A percentile compares a stretch with the other conserved stretches of the same genome.
phyloP scores from a whole-genome alignment of 2,797 vertebrate species.

The Saxicola maurus region DNA sequence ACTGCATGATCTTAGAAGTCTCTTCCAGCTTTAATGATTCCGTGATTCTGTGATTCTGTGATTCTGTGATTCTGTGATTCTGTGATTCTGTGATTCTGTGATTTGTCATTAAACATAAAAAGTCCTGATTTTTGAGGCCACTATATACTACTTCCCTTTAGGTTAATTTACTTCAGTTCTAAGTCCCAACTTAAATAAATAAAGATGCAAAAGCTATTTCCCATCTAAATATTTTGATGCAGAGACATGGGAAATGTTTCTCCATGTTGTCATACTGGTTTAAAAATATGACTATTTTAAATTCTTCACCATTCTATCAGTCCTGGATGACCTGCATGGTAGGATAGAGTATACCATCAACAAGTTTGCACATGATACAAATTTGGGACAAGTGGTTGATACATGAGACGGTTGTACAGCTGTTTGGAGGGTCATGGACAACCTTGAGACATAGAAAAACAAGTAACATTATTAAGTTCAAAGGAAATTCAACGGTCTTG shows the following conservation, averaged over 20 bases:
- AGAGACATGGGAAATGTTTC: not conserved
- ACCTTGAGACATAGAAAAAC: not conserved
- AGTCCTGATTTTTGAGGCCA: not conserved
- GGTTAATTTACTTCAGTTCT: not conserved
- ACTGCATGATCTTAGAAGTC: not conserved
- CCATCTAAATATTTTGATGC: not conserved
- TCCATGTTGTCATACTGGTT: not conserved
- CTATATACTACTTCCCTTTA: not conserved
- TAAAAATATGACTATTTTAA: not conserved
- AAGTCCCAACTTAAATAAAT: not conserved
- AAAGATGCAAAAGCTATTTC: not conserved
- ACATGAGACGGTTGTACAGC: accelerated
- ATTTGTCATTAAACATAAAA: not conserved
- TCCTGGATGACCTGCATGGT: not conserved
- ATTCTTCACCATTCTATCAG: not conserved
- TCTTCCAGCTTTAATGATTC: not conserved
- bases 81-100: not conserved
- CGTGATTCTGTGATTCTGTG: not conserved
- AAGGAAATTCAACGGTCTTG: not conserved
- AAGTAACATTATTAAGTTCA: not conserved
- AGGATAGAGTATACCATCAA: not conserved
- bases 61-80: not conserved
- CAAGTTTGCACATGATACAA: not conserved
- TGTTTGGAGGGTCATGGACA: accelerated
- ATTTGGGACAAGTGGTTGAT: not conserved